Conservation (phyloP, 2,888 invertebrate genomes). For the Tanypteryx hageni region DNA sequence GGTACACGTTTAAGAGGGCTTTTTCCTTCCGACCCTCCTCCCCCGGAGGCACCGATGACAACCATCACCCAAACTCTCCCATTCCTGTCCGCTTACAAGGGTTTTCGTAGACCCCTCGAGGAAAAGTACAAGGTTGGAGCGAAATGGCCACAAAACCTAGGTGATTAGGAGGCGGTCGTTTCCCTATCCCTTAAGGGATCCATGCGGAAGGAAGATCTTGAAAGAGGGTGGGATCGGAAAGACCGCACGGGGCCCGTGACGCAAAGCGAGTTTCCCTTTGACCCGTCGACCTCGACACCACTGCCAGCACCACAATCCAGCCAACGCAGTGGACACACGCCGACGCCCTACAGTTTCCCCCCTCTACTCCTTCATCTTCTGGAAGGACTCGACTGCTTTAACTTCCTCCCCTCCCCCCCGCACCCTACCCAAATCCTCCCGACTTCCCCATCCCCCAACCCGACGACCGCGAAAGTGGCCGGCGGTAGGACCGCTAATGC, state of each 20-base stretch:
- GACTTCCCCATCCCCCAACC: not conserved
- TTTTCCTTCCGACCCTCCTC: too few relatives aligned
- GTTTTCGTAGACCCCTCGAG: not conserved
- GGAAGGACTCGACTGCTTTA: too few relatives aligned
- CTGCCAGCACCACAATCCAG: conserved; percentile 16
- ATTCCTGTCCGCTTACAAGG: not conserved
- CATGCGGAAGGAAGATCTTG: too few relatives aligned
- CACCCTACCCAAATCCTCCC: too few relatives aligned
- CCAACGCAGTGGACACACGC: not conserved
- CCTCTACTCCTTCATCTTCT: too few relatives aligned
- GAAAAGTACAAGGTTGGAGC: not conserved
- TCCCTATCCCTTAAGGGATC: not conserved
- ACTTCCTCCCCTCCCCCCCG: too few relatives aligned
- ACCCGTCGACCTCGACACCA: not conserved
- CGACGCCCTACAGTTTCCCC: not conserved
- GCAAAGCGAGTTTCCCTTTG: not conserved
- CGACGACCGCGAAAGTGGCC: not conserved
- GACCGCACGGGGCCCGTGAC: not conserved
- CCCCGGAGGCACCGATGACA: too few relatives aligned
- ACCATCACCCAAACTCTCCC: too few relatives aligned
- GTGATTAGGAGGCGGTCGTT: not conserved
- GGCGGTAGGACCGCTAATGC: conserved; percentile 2
- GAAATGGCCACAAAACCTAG: not conserved
- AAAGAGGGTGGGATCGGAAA: too few relatives aligned
- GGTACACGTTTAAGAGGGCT: not conserved